Base-by-base conservation (phyloP, 2,113 vertebrate genomes). In the Hystrix brachyura region DNA sequence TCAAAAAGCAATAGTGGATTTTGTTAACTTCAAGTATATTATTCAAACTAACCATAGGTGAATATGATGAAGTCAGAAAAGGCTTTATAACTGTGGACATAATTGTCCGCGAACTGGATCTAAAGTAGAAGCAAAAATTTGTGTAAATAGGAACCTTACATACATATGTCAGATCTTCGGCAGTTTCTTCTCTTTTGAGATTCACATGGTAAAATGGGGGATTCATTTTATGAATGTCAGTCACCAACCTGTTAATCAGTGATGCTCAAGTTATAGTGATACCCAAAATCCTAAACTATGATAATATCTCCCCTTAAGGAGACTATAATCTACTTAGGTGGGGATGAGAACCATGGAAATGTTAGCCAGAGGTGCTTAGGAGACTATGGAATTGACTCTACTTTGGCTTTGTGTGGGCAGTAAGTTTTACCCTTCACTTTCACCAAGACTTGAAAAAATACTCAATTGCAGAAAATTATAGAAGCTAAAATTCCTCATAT, bases 1-100 rank as follows among this genome's bases (percentile, higher is more conserved):
- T 92, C 76, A 80, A 91, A 95, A 91, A 95, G 91, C 46, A 93
- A 46, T 59, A 62, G 27, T 85, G 48, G n/a, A 46, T 93, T 95
- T 90, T 76, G 64, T 71, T 84, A 72, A n/a, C 84, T 91, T 91
- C 69, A 64, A 92, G 67, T 51, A 21, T 21, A 71, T 96, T 71
- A 84, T 87, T 91, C 93, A 92, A 94, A 90, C 86, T 55, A 88
- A 93, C n/a, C 29, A 88, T 9, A 84, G 19, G 59, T 83, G 57
- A 96, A n/a, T 60, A 72, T 32, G 32, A 46, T 67, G 13, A 96
- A 84, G 81, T 78, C 7, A 87, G 53, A 94, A 91, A 78, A 72
- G 46, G 23, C 18, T 60, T 76, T 74, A 74, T 90, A 90, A 86
- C 51, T 15, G 65, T 3, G 8, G 46, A 74, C 13, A 48, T 12